phyloP scores from a whole-genome alignment of 2,888 invertebrate genomes.

The Escarpia spicata region DNA sequence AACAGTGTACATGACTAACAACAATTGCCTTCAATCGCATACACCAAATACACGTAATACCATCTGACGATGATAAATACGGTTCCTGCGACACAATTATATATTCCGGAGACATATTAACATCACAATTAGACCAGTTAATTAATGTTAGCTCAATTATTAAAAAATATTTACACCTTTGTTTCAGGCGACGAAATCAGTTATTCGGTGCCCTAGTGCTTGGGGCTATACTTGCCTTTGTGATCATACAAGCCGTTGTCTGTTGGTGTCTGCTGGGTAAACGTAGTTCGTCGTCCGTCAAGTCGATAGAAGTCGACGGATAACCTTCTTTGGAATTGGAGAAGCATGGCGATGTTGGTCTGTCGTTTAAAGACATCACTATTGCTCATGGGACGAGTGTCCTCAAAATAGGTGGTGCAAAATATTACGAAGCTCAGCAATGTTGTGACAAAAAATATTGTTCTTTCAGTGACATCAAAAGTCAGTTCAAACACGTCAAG shows the following conservation, averaged over 20 bases:
- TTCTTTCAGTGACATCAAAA: neutral
- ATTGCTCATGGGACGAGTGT: neutral
- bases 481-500: too few relatives aligned
- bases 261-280: neutral
- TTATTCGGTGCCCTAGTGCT: neutral
- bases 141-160: neutral
- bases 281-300: neutral
- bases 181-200: neutral
- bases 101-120: too few relatives aligned
- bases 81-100: too few relatives aligned
- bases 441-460: neutral
- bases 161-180: neutral
- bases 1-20: too few relatives aligned
- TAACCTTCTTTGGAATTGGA: neutral
- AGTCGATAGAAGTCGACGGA: neutral
- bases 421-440: neutral
- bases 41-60: too few relatives aligned
- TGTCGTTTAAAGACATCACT: neutral
- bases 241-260: neutral
- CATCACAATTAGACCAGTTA: neutral
- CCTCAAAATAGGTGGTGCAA: neutral
- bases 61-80: too few relatives aligned
- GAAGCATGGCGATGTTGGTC: neutral
- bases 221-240: neutral
- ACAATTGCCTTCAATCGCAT: too few relatives aligned